Evolutionary conservation across 2,888 invertebrate species (phyloP).

Genomic region (Atethmia centrago): DNA sequence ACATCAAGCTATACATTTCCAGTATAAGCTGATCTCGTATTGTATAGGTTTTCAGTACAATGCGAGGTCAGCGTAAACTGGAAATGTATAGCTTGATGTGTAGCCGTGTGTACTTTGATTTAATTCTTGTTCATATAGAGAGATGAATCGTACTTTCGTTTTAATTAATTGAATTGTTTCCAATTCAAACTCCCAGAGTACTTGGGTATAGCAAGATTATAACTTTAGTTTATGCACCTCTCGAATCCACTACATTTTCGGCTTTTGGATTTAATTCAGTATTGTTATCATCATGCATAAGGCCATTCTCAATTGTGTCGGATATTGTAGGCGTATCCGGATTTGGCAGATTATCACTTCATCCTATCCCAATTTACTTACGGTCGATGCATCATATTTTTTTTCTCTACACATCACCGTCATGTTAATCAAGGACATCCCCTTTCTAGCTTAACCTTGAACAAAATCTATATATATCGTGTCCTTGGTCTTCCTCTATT

Average conservation of each 20-base stretch:
- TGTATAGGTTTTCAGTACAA: too few species aligned
- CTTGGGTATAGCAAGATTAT: slow-evolving; percentile 6
- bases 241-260: background rate
- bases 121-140: slow-evolving; percentile 22
- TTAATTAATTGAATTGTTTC: slow-evolving; percentile 51
- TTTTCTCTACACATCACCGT: background rate
- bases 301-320: background rate
- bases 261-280: background rate
- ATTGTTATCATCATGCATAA: background rate
- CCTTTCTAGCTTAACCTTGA: background rate
- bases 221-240: background rate
- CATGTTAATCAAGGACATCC: background rate
- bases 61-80: too few species aligned
- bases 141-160: slow-evolving; percentile 44
- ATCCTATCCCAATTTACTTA: background rate
- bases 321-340: background rate
- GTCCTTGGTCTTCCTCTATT: background rate
- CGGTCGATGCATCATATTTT: background rate
- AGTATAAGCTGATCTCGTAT: too few species aligned
- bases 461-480: background rate
- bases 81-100: too few species aligned
- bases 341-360: slow-evolving; percentile 5
- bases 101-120: slow-evolving; percentile 4
- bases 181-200: slow-evolving; percentile 26
- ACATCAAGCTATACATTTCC: too few species aligned